A percentile compares a stretch with the other conserved stretches of the same genome.
phyloP scores from a whole-genome alignment of 92 coral and sea anemone genomes.

The Nematostella vectensis region DNA sequence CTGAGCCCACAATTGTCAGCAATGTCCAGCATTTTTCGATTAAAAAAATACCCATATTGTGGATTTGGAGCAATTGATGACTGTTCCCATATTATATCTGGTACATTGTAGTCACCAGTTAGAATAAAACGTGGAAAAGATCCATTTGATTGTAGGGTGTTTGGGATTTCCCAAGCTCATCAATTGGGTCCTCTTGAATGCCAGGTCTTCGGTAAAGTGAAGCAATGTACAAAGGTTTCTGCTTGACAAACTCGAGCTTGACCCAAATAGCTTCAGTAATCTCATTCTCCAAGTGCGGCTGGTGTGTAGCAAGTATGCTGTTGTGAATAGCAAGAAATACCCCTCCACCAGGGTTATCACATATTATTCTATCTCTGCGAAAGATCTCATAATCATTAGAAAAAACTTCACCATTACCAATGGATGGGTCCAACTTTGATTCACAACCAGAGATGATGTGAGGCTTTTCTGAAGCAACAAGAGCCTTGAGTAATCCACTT shows the following conservation, averaged over 20 bases:
- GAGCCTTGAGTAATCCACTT: too few relatives aligned
- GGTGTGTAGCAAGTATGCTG: too few relatives aligned
- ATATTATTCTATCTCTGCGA: constrained; percentile 26
- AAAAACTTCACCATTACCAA: constrained; percentile 26
- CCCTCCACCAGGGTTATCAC: too few relatives aligned
- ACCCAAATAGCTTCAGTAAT: constrained; percentile 6
- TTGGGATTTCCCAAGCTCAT: too few relatives aligned
- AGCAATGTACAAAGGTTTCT: constrained; percentile 2
- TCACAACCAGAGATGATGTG: constrained; percentile 29
- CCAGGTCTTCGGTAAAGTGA: neutral
- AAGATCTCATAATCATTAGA: constrained; percentile 24
- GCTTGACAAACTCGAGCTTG: constrained; percentile 4
- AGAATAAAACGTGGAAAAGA: constrained; percentile 28
- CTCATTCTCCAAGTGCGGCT: too few relatives aligned
- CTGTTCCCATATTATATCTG: constrained; percentile 32
- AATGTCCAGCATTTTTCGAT: constrained; percentile 27
- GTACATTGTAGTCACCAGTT: constrained; percentile 32
- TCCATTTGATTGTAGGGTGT: constrained; percentile 30
- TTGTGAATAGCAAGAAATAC: too few relatives aligned
- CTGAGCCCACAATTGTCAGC: constrained; percentile 30
- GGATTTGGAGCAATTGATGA: constrained; percentile 30
- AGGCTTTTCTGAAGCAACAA: constrained; percentile 40
- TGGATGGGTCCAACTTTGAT: constrained; percentile 34
- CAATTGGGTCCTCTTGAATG: too few relatives aligned
- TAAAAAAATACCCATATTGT: constrained; percentile 31